phyloP scores from a whole-genome alignment of 1,140 invertebrate species.

The Pseudomyrmex concolor region DNA sequence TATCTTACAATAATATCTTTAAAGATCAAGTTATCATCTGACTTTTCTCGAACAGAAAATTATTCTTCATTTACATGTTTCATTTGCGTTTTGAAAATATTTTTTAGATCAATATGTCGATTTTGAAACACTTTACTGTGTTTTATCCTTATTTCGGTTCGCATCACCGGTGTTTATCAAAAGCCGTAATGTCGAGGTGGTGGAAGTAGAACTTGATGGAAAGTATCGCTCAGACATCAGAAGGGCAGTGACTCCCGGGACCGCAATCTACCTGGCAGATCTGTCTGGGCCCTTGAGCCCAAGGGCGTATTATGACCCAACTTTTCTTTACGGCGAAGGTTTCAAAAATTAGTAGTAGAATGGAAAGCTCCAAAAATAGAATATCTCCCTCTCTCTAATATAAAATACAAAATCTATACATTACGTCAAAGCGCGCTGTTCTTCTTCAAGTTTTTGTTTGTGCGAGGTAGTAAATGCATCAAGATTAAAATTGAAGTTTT shows the following conservation, averaged over 20 bases:
- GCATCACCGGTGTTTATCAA: conserved; percentile 4
- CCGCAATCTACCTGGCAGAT: conserved; percentile 74
- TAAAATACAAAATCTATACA: no score
- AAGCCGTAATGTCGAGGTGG: conserved; percentile 55
- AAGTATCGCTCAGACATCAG: conserved; percentile 61
- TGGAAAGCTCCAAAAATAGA: neutral
- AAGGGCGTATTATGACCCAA: conserved; percentile 72
- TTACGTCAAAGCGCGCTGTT: neutral
- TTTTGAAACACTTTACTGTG: no score
- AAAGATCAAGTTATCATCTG: neutral
- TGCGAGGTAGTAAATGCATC: neutral
- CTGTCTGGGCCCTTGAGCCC: conserved; percentile 74
- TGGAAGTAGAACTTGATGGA: conserved; percentile 53
- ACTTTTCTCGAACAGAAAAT: neutral
- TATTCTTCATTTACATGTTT: neutral
- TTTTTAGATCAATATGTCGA: no score
- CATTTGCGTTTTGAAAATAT: no score
- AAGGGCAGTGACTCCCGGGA: conserved; percentile 78
- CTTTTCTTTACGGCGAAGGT: conserved; percentile 18
- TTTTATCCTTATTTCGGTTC: no score
- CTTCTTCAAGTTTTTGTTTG: neutral
- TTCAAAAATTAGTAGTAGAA: conserved; percentile 20
- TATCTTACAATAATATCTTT: neutral
- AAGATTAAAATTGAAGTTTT: conserved; percentile 5
- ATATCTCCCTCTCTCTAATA: no score